Percentiles rank a stretch among this genome's conserved stretches.
phyloP scores from a whole-genome alignment of 1,140 invertebrate genomes.

The Amyelois transitella region DNA sequence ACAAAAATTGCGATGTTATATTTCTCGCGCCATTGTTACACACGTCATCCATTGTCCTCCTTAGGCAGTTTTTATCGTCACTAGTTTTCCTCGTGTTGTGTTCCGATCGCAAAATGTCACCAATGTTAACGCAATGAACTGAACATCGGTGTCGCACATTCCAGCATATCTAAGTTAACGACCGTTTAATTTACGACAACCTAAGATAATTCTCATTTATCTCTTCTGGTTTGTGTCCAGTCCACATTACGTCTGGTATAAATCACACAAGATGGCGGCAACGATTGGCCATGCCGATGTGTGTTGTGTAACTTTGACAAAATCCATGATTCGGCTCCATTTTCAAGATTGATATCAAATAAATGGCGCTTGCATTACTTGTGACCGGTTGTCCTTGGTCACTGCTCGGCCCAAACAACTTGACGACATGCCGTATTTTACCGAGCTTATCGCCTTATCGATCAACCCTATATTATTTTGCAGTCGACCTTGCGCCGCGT shows the following conservation, averaged over 20 bases:
- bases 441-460: background rate
- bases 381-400: background rate
- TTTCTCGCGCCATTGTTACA: constrained; percentile 33
- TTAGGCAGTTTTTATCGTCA: constrained; percentile 6
- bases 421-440: background rate
- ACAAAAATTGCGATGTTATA: constrained; percentile 14
- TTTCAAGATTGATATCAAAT: background rate
- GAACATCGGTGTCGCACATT: background rate
- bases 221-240: constrained; percentile 25
- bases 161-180: constrained; percentile 2
- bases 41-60: constrained; percentile 28
- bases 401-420: background rate
- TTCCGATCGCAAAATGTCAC: background rate
- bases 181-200: background rate
- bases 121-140: background rate
- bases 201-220: constrained; percentile 5
- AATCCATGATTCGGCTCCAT: background rate
- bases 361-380: background rate
- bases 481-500: background rate
- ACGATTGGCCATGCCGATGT: background rate
- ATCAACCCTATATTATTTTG: background rate
- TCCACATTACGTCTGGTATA: constrained; percentile 18
- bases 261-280: constrained; percentile 20
- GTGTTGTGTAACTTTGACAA: background rate
- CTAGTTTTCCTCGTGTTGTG: constrained; percentile 20